These are phyloP conservation scores for Tyria jacobaeae DNA, from an alignment of 2,888 invertebrate genomes.

Conservation along the genomic window DNA sequence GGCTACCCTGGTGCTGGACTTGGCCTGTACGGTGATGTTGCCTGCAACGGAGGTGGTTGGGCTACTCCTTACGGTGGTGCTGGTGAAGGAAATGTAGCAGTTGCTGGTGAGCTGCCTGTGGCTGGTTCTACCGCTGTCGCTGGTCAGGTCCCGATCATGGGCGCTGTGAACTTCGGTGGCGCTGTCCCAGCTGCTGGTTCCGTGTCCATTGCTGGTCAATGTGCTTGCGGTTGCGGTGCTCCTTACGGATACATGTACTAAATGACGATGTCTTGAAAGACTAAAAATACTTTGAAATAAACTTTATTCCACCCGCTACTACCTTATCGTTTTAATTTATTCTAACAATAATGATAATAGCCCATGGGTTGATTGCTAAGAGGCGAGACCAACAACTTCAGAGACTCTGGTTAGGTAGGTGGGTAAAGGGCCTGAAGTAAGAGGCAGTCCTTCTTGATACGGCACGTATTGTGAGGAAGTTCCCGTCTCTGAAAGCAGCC, in stretches of 20 bases:
- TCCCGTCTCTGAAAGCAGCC: too few relatives aligned
- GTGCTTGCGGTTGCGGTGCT: constrained; percentile 50
- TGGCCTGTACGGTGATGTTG: background rate
- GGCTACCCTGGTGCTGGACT: constrained; percentile 7
- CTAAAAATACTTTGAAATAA: background rate
- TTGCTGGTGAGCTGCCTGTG: constrained; percentile 54
- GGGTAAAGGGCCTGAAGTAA: too few relatives aligned
- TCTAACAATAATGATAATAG: too few relatives aligned
- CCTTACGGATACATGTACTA: constrained; percentile 4
- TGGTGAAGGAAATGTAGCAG: constrained; percentile 51
- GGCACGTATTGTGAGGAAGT: too few relatives aligned
- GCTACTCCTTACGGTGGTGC: constrained; percentile 36
- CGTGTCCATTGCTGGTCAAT: constrained; percentile 26
- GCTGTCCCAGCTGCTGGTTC: constrained; percentile 55
- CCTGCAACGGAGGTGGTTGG: constrained; percentile 16
- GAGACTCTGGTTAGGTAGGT: too few relatives aligned
- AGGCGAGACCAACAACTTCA: too few relatives aligned
- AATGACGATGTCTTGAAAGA: background rate
- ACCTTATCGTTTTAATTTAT: background rate
- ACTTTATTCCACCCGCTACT: background rate
- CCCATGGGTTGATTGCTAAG: too few relatives aligned
- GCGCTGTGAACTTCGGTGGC: constrained; percentile 51
- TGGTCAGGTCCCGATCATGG: constrained; percentile 56
- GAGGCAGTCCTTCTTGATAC: too few relatives aligned
- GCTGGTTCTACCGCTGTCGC: constrained; percentile 51